phyloP scores from a whole-genome alignment of 2,113 vertebrate species.

The Hippocampus barbouri region DNA sequence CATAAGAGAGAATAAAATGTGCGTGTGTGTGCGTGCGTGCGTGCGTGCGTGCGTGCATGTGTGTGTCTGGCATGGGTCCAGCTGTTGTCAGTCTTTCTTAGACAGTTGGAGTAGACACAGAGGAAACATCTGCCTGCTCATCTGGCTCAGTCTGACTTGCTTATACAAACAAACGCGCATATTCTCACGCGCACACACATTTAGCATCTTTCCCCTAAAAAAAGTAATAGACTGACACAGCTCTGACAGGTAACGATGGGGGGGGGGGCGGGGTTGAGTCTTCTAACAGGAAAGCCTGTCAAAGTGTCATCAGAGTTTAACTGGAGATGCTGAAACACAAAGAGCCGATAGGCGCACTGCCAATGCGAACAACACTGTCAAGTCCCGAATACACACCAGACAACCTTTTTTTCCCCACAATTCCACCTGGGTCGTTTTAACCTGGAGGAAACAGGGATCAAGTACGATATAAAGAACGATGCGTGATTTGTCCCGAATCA shows the following conservation, averaged over 20 bases:
- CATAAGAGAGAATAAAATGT: not conserved
- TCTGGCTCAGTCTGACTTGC: conserved; percentile 62
- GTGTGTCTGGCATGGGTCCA: conserved; percentile 59
- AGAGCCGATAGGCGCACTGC: conserved; percentile 43
- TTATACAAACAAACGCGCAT: conserved; percentile 32
- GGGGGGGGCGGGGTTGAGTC: conserved; percentile 52
- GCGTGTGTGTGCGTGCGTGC: conserved; percentile 28
- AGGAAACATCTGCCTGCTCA: conserved; percentile 68
- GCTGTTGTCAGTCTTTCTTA: conserved; percentile 67
- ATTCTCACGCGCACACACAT: conserved; percentile 8
- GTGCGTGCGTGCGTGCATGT: conserved; percentile 32
- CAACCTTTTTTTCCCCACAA: not conserved
- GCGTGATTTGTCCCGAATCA: conserved; percentile 1
- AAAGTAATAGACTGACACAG: conserved; percentile 53
- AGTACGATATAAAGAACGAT: not conserved
- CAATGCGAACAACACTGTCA: conserved; percentile 6
- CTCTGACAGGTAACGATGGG: conserved; percentile 54
- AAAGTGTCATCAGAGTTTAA: conserved; percentile 61
- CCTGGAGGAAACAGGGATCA: not conserved
- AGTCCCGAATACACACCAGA: not conserved
- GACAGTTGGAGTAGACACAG: conserved; percentile 56
- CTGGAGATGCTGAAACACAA: conserved; percentile 52
- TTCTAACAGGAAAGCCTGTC: conserved; percentile 63
- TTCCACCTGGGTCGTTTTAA: not conserved
- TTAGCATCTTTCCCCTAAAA: conserved; percentile 30